A percentile compares a stretch with the other conserved stretches of the same genome.
Conservation (phyloP, 2,113 vertebrate species). For the Malurus elegans region DNA sequence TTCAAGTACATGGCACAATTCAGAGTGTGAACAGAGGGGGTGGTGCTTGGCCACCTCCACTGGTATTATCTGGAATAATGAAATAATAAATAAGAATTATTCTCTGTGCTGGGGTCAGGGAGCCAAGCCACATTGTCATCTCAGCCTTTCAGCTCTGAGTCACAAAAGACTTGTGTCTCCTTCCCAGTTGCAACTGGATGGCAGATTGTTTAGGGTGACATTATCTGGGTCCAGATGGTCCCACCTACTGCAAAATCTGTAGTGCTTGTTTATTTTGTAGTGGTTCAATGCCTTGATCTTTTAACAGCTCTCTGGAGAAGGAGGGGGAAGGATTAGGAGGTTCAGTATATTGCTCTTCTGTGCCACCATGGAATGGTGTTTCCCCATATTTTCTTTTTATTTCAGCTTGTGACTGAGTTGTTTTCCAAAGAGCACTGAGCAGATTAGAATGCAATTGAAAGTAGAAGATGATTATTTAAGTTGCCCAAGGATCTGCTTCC, state of each 20-base stretch:
- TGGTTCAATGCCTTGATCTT: constrained; percentile 55
- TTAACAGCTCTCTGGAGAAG: constrained; percentile 39
- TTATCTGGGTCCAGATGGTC: constrained; percentile 58
- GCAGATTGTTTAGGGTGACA: constrained; percentile 62
- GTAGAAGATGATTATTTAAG: background rate
- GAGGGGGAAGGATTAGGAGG: background rate
- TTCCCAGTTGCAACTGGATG: constrained; percentile 33
- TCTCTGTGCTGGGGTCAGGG: background rate
- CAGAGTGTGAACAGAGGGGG: background rate
- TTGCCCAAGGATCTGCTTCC: background rate
- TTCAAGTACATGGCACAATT: background rate
- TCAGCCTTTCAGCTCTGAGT: constrained; percentile 13
- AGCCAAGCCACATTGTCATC: background rate
- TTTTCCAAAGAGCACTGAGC: background rate
- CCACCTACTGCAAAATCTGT: constrained; percentile 56
- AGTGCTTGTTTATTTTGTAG: constrained; percentile 44
- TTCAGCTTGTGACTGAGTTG: background rate
- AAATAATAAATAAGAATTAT: background rate
- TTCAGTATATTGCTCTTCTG: background rate
- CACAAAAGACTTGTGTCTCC: background rate
- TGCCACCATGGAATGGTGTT: background rate
- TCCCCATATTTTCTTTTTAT: background rate
- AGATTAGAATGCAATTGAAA: background rate
- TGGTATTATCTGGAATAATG: background rate
- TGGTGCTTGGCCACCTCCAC: background rate